These are phyloP conservation scores for Pristionchus maxplancki DNA, from an alignment of 2,888 invertebrate genomes.

Conservation along the genomic window DNA sequence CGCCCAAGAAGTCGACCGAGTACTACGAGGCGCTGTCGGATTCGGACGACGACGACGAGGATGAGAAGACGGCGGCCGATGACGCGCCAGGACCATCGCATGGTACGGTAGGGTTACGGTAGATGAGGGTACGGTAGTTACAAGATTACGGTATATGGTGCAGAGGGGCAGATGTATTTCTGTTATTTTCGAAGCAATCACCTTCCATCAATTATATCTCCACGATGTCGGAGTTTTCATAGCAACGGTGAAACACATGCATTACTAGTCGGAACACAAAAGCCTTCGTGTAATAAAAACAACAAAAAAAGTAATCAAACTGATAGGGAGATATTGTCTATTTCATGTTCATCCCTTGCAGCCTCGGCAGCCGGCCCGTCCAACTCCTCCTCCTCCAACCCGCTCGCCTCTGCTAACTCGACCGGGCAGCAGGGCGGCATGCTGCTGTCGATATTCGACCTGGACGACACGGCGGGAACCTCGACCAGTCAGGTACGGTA, in stretches of 20 bases:
- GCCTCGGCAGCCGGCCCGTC: background rate
- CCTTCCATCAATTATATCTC: too few species aligned
- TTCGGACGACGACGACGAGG: background rate
- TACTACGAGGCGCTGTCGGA: constrained; percentile 36
- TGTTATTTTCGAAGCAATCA: too few species aligned
- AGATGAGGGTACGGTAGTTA: background rate
- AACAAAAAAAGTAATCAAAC: too few species aligned
- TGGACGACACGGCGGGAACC: background rate
- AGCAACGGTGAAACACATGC: background rate
- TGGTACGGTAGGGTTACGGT: constrained; percentile 33
- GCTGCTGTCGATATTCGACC: constrained; percentile 28
- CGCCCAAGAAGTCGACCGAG: constrained; percentile 42
- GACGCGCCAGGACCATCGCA: background rate
- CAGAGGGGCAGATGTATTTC: background rate
- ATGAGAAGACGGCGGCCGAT: background rate
- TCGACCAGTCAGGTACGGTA: constrained; percentile 11
- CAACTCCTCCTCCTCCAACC: background rate
- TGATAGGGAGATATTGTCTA: too few species aligned
- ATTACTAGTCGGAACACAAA: background rate
- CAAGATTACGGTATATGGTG: too few species aligned
- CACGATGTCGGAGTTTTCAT: background rate
- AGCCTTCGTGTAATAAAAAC: too few species aligned
- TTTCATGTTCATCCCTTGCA: background rate
- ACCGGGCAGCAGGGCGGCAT: background rate
- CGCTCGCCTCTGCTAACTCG: background rate